Evolutionary conservation across 2,113 vertebrate species (phyloP).

Genomic region (Anser brachyrhynchus): DNA sequence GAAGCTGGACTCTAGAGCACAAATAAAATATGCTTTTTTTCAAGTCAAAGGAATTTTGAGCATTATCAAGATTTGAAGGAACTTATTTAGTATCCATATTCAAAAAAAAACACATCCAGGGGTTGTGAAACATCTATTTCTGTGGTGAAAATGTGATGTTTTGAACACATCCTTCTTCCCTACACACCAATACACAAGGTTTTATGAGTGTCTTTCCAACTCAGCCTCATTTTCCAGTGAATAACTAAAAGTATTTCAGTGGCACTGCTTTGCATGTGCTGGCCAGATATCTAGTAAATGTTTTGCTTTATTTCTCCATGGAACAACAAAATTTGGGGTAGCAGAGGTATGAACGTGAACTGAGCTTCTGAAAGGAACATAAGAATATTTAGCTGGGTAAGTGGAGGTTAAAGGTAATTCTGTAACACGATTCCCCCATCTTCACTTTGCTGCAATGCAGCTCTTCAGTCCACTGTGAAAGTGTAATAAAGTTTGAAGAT

Average conservation of each 20-base stretch:
- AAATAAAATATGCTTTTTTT: background rate
- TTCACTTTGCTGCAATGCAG: background rate
- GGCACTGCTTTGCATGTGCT: background rate
- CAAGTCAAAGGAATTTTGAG: background rate
- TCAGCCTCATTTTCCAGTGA: background rate
- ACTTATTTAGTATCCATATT: background rate
- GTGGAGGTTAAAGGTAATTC: background rate
- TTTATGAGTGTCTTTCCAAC: background rate
- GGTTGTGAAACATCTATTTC: background rate
- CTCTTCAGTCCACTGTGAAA: background rate
- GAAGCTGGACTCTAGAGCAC: background rate
- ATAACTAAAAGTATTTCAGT: background rate
- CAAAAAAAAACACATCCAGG: background rate
- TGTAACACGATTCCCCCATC: background rate
- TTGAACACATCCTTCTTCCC: background rate
- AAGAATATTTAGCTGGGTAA: background rate
- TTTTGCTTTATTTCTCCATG: background rate
- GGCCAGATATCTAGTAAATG: background rate
- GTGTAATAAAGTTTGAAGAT: background rate
- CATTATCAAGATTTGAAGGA: background rate
- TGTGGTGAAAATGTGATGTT: background rate
- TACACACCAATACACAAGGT: background rate
- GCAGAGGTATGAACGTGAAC: background rate
- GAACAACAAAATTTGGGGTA: background rate
- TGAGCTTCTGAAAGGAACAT: background rate